Base-by-base conservation (phyloP, 2,797 vertebrate genomes). In the Enteromius afrohamiltoni region DNA sequence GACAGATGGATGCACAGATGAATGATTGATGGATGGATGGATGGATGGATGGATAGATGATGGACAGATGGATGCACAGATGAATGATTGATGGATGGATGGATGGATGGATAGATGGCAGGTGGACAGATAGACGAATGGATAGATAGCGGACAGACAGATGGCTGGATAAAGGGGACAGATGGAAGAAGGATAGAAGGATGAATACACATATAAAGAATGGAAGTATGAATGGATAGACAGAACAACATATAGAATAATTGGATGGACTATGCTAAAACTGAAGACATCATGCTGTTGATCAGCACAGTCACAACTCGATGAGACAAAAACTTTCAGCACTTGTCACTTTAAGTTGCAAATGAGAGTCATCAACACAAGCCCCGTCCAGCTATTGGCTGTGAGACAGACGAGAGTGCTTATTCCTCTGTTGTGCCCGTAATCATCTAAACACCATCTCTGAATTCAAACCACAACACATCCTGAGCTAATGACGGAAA, bases 401-500 rank as follows among this genome's bases (percentile, higher is more conserved):
- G 23, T 58, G 45, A 78, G 23, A 49, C 5, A 55, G 81, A 85
- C 76, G 65, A 55, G 3, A 60, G 51, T 0, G 2, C 29, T 68
- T 69, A 26, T 55, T 80, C 34, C 37, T 55, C 31, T 29, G 34
- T 68, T 53, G 51, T 80, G n/a, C 49, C 64, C 3, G 10, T 55
- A 69, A 55, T 69, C 14, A 34, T 16, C 64, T 8, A 65, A 67
- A 21, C 29, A 8, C 31, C 4, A 74, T 74, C 23, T 64, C 65
- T 26, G 47, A 68, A 55, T 51, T 42, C 14, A 55, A 40, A 68
- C 64, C 78, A 37, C 79, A 85, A 87, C 77, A 64, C 37, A 80
- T 88, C 86, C 79, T 65, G 82, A 80, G 67, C 86, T 85, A 87
- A 83, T 88, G 87, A 90, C 83, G 86, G 87, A 90, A 84, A 87